Evolutionary conservation across 1,140 invertebrate genomes (phyloP), one percentile per base, ranked within the genome.

Genomic region (Tribolium madens): DNA sequence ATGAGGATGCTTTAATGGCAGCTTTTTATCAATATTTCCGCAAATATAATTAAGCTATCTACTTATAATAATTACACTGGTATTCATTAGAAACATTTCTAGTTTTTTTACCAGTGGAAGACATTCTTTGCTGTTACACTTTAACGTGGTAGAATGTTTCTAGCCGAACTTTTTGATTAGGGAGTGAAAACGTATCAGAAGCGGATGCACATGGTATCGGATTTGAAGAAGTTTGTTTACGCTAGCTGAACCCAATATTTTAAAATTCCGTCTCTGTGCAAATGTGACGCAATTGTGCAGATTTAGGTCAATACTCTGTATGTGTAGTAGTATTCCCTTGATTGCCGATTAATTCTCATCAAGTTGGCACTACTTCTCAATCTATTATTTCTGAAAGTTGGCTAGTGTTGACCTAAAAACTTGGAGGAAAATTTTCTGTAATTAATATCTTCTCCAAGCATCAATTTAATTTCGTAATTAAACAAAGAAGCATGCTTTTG

Each of bases 231-330:
- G 12, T 50, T 15, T 14, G 12, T 17, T 13, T 3, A 50, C 15
- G 12, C 48, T 17, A 15, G 6, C 48, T 14, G 46, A 47, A 17
- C 50, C 17, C 52, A 18, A 57, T 12, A 57, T 17, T 57, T 57
- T 57, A 57, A 57, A 57, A 57, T 57, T 57, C 52, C 52, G 18
- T 57, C 18, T 21, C 9, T 17, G 18, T 57, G 10, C 52, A 18
- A 42, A 57, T 57, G 52, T 57, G 52, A 57, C 52, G 52, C 52
- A 57, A 21, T 12, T 17, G n/a, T 57, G 4, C 4, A 3, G 18
- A 57, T 18, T 18, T 57, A 18, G 52, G 52, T 57, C 52, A 26
- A 57, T 18, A 57, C 52, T 57, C 52, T 21, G 52, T 57, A 57
- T 57, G 52, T 57, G 52, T 21, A 21, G 1, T 12, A 10, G n/a